Base-by-base conservation (phyloP, 2,888 invertebrate genomes). In the Cataglyphis rosenhaueri region DNA sequence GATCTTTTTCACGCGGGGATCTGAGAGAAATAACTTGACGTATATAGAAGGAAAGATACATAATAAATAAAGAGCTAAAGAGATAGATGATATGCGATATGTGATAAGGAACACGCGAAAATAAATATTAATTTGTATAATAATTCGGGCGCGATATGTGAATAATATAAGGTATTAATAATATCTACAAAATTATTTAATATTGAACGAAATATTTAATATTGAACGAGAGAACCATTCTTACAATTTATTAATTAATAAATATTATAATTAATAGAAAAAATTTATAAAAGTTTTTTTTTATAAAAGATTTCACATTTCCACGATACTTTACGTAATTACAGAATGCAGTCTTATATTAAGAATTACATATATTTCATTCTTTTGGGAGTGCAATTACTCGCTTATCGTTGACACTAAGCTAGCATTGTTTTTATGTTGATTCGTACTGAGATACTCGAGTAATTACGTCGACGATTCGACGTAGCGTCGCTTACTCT, bases 381-480 rank as follows among this genome's bases (percentile, higher is more conserved):
- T 15, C 21, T 15, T 18, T 44, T 29, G 29, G 21, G 10, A 52
- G 10, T 38, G 55, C 76, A 78, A 66, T 57, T 57, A 41, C 68
- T 68, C 10, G 57, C 44, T n/a, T 44, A 59, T 44, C 44, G 32
- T 68, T 57, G 41, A 59, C 57, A 41, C 35, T 44, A 4, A 59
- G 41, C 41, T 44, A 21, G 12, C 48, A 59, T 68, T 79, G 44
- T 48, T 59, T 79, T 79, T 70, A 61, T 41, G 68, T 48, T 79
- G 44, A 44, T 78, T 68, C 21, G 44, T 48, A 48, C 59, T 66
- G 59, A 35, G 21, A 68, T 44, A 21, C 21, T 68, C 44, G 44
- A 78, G 59, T 44, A 68, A 79, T 79, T 79, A 78, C 66, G 21
- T 38, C 71, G 29, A 52, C 55, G 48, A 6, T 75, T 52, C n/a